These are phyloP conservation scores for Napeogenes inachia DNA, from an alignment of 2,888 invertebrate genomes.

Conservation along the genomic window DNA sequence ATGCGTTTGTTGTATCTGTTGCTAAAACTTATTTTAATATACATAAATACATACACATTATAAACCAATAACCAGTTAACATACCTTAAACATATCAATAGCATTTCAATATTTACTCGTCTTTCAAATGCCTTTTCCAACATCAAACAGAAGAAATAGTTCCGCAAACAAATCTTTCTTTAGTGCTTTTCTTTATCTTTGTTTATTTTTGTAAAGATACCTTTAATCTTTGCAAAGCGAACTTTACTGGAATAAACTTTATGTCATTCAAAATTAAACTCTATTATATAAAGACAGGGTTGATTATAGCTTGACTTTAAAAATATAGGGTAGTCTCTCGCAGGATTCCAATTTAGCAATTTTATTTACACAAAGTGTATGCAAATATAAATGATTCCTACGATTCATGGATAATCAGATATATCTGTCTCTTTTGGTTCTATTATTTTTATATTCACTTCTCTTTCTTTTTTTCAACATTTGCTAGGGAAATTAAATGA, in stretches of 20 bases:
- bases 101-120: not conserved
- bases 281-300: constrained; percentile 27
- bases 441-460: constrained; percentile 28
- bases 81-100: too few relatives aligned
- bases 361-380: constrained; percentile 62
- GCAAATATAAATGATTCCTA: constrained; percentile 53
- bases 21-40: not conserved
- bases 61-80: too few relatives aligned
- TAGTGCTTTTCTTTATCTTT: constrained; percentile 1
- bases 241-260: not conserved
- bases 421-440: constrained; percentile 41
- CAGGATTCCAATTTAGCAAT: constrained; percentile 41
- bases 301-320: constrained; percentile 31
- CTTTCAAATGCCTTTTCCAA: not conserved
- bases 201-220: constrained; percentile 6
- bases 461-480: constrained; percentile 23
- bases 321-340: constrained; percentile 23
- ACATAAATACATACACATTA: too few relatives aligned
- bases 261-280: constrained; percentile 30
- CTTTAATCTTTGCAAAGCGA: constrained; percentile 1
- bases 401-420: constrained; percentile 54
- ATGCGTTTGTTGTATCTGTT: constrained; percentile 17
- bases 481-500: constrained; percentile 50
- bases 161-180: constrained; percentile 6
- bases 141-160: constrained; percentile 1